These are phyloP conservation scores for Microctenopoma steveboyesi DNA, from an alignment of 2,797 vertebrate species.

Conservation along the genomic window DNA sequence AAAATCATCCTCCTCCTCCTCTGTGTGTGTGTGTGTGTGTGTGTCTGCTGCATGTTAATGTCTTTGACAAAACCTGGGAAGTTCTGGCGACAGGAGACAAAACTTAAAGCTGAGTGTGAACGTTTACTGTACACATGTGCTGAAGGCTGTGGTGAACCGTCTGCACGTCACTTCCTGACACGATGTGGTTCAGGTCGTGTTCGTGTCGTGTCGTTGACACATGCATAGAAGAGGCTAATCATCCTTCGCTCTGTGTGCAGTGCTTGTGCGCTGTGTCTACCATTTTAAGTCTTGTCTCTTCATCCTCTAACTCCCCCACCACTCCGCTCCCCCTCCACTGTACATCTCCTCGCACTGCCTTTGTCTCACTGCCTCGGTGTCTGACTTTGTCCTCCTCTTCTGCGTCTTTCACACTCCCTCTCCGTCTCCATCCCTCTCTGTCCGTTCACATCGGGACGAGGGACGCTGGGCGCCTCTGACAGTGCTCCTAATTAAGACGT, in stretches of 20 bases:
- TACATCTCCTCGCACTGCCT: conserved; percentile 35
- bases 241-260: neutral
- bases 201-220: too few relatives aligned
- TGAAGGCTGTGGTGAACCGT: too few relatives aligned
- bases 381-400: conserved; percentile 67
- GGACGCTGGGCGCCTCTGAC: conserved; percentile 60
- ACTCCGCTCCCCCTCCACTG: neutral
- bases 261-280: too few relatives aligned
- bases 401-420: conserved; percentile 70
- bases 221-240: too few relatives aligned
- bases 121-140: too few relatives aligned
- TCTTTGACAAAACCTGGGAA: neutral
- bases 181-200: too few relatives aligned
- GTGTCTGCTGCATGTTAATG: neutral
- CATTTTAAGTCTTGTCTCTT: neutral
- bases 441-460: conserved; percentile 68
- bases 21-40: neutral
- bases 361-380: conserved; percentile 46
- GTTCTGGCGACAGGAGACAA: too few relatives aligned
- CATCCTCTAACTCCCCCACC: neutral
- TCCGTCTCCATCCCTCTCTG: conserved; percentile 64
- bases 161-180: too few relatives aligned
- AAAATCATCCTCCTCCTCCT: conserved; percentile 17
- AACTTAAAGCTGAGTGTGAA: too few relatives aligned
- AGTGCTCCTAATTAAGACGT: conserved; percentile 82